Percentiles rank a stretch among this genome's conserved stretches.
These are phyloP conservation scores for Chloroceryle amazona DNA, from an alignment of 2,797 vertebrate genomes.

Conservation along the genomic window DNA sequence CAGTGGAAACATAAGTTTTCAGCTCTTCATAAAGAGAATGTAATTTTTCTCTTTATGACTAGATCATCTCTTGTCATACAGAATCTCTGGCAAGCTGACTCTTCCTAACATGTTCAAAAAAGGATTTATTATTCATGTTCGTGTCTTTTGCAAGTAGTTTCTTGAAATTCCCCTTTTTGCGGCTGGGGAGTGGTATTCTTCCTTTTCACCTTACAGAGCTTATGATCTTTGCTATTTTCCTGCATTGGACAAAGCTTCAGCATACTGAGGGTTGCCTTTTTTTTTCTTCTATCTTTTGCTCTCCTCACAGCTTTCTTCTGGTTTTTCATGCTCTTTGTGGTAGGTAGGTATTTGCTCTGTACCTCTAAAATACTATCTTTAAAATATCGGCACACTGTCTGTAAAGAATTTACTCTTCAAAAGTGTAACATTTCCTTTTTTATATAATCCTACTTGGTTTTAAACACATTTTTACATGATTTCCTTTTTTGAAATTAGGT, in stretches of 20 bases:
- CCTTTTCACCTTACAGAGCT: background rate
- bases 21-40: background rate
- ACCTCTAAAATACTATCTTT: background rate
- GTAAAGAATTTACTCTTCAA: background rate
- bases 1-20: background rate
- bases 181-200: background rate
- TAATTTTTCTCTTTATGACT: background rate
- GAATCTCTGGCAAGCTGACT: background rate
- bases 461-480: background rate
- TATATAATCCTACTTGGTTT: background rate
- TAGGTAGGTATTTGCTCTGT: background rate
- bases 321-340: background rate
- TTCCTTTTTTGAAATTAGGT: background rate
- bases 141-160: background rate
- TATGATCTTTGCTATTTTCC: background rate
- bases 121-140: background rate
- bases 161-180: background rate
- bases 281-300: background rate
- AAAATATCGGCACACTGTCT: background rate
- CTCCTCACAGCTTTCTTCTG: background rate
- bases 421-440: background rate
- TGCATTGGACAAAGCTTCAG: background rate
- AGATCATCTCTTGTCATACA: background rate
- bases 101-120: background rate
- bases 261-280: background rate